Conservation (phyloP, 2,113 vertebrate species). For the Leptocoma aspasia region DNA sequence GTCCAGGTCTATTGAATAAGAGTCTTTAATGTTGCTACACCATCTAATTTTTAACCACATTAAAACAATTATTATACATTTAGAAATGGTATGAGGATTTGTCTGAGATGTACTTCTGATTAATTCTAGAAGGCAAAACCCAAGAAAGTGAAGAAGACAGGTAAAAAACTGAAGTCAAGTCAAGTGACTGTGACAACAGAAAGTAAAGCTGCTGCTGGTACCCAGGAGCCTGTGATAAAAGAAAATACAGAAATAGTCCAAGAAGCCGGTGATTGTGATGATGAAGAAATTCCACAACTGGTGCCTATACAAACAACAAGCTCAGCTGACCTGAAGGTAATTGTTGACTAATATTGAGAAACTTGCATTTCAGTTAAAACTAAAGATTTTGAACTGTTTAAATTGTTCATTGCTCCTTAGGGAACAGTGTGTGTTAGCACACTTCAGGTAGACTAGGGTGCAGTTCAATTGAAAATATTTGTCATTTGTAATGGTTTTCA, state of each 20-base stretch:
- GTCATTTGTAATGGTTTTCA: neutral
- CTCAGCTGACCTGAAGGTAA: neutral
- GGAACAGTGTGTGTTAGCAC: neutral
- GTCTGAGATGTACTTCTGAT: neutral
- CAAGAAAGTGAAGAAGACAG: neutral
- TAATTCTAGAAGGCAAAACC: neutral
- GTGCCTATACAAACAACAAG: constrained; percentile 34
- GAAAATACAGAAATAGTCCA: neutral
- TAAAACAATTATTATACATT: neutral
- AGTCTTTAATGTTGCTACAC: neutral
- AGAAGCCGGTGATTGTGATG: neutral
- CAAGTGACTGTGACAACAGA: neutral
- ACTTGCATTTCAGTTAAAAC: neutral
- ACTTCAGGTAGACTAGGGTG: neutral
- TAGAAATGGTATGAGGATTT: neutral
- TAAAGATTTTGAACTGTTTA: neutral
- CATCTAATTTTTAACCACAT: neutral
- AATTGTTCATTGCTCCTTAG: neutral
- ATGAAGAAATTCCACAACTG: constrained; percentile 64
- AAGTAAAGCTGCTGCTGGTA: neutral
- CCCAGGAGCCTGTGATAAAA: neutral
- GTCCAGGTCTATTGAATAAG: neutral
- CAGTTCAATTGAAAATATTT: neutral
- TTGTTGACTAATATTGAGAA: neutral
- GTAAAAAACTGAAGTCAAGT: neutral